Conservation (phyloP, 1,140 invertebrate genomes). For the Drosophila sp. region DNA sequence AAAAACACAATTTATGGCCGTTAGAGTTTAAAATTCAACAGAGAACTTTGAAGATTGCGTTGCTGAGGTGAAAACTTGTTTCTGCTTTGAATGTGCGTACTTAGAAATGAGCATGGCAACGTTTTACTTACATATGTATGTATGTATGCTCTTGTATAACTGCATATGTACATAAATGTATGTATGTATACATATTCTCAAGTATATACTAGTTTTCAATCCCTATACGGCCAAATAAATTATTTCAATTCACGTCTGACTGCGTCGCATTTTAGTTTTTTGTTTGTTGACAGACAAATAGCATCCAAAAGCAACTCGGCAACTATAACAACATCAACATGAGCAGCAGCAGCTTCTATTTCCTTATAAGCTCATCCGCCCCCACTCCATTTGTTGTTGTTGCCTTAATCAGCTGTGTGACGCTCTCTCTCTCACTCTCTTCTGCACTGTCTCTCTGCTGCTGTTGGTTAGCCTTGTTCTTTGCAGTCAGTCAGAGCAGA, state of each 20-base stretch:
- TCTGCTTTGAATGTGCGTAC: conserved; percentile 43
- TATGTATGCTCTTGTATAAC: conserved; percentile 15
- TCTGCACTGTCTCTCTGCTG: conserved; percentile 1
- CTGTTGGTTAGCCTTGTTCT: conserved; percentile 20
- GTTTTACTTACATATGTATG: conserved; percentile 13
- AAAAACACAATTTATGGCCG: conserved; percentile 30
- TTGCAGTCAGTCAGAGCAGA: conserved; percentile 10
- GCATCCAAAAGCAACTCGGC: too few species aligned
- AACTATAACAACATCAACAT: conserved; percentile 20
- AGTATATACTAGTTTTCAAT: conserved; percentile 11
- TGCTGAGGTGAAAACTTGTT: conserved; percentile 59
- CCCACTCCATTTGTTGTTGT: conserved; percentile 30
- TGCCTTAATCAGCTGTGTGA: conserved; percentile 67
- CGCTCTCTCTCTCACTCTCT: neutral
- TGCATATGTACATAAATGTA: conserved; percentile 30
- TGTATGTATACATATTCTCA: conserved; percentile 14
- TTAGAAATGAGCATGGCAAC: conserved; percentile 19
- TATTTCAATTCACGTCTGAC: conserved; percentile 70
- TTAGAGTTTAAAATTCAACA: conserved; percentile 45
- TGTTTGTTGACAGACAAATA: conserved; percentile 48
- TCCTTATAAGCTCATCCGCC: conserved; percentile 21
- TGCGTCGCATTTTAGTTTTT: conserved; percentile 48
- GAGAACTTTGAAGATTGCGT: conserved; percentile 36
- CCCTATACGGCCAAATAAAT: conserved; percentile 61
- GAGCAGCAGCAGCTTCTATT: neutral